These are phyloP conservation scores for Archivesica marissinica DNA, from an alignment of 1,140 invertebrate genomes.

Conservation along the genomic window DNA sequence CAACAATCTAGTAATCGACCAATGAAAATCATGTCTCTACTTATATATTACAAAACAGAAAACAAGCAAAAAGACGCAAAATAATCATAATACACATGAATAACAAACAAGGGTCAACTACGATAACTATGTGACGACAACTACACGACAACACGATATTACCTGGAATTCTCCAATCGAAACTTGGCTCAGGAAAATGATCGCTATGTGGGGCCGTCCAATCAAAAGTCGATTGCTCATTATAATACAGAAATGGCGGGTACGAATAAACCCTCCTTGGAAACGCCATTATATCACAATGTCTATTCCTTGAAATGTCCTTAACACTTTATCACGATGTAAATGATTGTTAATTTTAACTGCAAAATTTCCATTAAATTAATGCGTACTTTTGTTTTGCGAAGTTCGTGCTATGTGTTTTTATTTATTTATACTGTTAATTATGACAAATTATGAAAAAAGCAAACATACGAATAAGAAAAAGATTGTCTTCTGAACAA, in stretches of 20 bases:
- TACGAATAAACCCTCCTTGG: conserved; percentile 18
- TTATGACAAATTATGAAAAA: too few species aligned
- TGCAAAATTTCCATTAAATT: too few species aligned
- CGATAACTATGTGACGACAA: conserved; percentile 18
- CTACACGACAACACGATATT: background rate
- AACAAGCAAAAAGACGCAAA: background rate
- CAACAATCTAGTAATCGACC: too few species aligned
- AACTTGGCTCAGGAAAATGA: background rate
- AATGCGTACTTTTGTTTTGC: too few species aligned
- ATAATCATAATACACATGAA: background rate
- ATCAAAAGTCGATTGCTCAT: conserved; percentile 22
- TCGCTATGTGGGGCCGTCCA: conserved; percentile 55
- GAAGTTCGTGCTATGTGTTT: too few species aligned
- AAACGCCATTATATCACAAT: conserved; percentile 5
- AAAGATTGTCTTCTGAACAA: too few species aligned
- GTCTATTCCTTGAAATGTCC: too few species aligned
- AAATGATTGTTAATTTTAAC: too few species aligned
- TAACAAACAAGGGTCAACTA: background rate
- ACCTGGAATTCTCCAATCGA: conserved; percentile 58
- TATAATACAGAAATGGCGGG: conserved; percentile 29
- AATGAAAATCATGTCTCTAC: too few species aligned
- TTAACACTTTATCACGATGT: too few species aligned
- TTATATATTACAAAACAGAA: background rate
- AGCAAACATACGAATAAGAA: too few species aligned
- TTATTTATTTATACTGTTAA: too few species aligned